phyloP scores from a whole-genome alignment of 2,797 vertebrate genomes.

The Apogon talboti region DNA sequence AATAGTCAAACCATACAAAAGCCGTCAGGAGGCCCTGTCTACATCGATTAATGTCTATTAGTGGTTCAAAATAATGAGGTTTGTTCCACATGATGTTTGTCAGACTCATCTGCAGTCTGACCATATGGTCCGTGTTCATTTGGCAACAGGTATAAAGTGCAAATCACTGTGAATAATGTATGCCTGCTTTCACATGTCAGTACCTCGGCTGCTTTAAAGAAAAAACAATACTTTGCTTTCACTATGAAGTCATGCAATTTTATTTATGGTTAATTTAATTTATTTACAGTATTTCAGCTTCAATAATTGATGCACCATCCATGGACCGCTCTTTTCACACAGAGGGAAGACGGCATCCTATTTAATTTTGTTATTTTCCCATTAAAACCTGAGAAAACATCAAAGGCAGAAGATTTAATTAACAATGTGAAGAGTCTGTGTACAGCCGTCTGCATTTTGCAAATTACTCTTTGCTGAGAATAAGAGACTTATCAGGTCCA shows the following conservation, averaged over 20 bases:
- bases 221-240: slow-evolving; percentile 63
- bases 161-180: slow-evolving; percentile 51
- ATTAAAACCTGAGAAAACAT: slow-evolving; percentile 85
- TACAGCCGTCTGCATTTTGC: slow-evolving; percentile 79
- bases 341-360: slow-evolving; percentile 68
- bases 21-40: background rate
- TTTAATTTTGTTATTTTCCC: slow-evolving; percentile 84
- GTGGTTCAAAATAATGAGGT: slow-evolving; percentile 24
- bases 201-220: slow-evolving; percentile 42
- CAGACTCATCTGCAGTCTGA: slow-evolving; percentile 16
- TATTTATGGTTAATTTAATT: slow-evolving; percentile 73
- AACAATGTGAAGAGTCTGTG: slow-evolving; percentile 84
- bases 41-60: slow-evolving; percentile 6
- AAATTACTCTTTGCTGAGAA: slow-evolving; percentile 85
- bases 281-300: slow-evolving; percentile 75
- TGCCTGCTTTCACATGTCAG: slow-evolving; percentile 31
- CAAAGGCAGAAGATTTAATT: slow-evolving; percentile 87
- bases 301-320: slow-evolving; percentile 72
- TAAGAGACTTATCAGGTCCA: slow-evolving; percentile 85
- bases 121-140: slow-evolving; percentile 36
- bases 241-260: slow-evolving; percentile 49
- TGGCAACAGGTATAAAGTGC: slow-evolving; percentile 44
- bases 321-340: slow-evolving; percentile 68
- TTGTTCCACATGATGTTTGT: background rate
- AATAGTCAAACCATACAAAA: background rate